Evolutionary conservation across 2,888 invertebrate species (phyloP), one percentile per base, ranked within the genome.

Genomic region (Drosophila histrio): DNA sequence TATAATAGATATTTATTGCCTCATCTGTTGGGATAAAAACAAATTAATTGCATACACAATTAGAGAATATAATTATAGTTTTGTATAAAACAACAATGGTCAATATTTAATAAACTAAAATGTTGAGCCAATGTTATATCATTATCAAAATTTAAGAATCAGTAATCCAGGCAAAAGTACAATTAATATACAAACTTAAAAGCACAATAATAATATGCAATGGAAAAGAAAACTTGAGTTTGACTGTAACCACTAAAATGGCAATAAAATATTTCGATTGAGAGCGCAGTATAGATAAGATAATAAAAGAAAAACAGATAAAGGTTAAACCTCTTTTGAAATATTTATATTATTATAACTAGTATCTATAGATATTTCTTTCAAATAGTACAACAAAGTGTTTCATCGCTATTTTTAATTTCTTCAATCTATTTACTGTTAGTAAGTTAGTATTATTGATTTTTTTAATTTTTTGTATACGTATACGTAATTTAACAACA

Each of bases 211-310:
- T 8, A 8, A 1, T 26, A 30, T 2, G 9, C 32, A 32, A 17
- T 17, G 1, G 3, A 36, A 17, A 1, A 17, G 7, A 8, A 1
- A 36, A 3, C 9, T 17, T 9, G 1, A 36, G 1, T 9, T 11
- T 11, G 5, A 38, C 1, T n/a, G 11, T 2, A 21, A 5, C 1
- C 38, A 19, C 38, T 13, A 6, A 4, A 9, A 3, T 4, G 9
- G 8, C 8, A 26, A 24, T 26, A 9, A 36, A 17, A 8, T 26
- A 49, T 24, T 24, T 15, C 9, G 3, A 22, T 24, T 17, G 2
- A 49, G 36, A 36, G 13, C 15, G n/a, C n/a, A n/a, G n/a, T 50
- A 4, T n/a, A 36, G 36, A 50, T 26, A 11, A 50, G 34, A 36
- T 50, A 15, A 43, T 24, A 43, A 1, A 26, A 19, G 7, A 17